Evolutionary conservation across 2,113 vertebrate species (phyloP), one percentile per base, ranked within the genome.

Genomic region (Xiphorhynchus elegans): DNA sequence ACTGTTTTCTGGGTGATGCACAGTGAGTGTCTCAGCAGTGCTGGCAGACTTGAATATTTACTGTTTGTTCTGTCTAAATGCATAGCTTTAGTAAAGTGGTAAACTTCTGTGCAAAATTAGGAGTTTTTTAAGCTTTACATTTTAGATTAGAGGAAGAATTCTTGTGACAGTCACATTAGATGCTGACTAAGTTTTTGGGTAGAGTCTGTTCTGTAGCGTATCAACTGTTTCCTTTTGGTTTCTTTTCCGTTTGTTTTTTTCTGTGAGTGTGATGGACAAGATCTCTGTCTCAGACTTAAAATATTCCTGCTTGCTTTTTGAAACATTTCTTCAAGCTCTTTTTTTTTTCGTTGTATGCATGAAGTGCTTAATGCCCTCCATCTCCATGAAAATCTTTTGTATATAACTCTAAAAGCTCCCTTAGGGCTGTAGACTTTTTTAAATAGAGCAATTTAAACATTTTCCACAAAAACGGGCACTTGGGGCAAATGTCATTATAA

Each of bases 391-490:
- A 89, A 70, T 86, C 85, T 92, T 97, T 93, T 86, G 94, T 96
- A 46, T 86, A 76, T 92, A 87, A 87, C 84, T 94, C 63, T 86
- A 70, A 96, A 55, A 84, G 83, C 81, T 97, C 95, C 96, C 83
- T 89, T 82, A 96, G 95, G 96, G 97, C 64, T 90, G 72, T 40
- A 67, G 82, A 73, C 42, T 90, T 91, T 84, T 96, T 91, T 1
- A 84, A 97, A 93, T 96, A 44, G 42, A 96, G 95, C 85, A 93
- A 64, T 97, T 97, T 97, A 94, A 97, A 91, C 80, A 75, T 97
- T 98, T 97, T 94, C 86, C 83, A 60, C 72, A 92, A 86, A 97
- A 96, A 87, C 89, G 79, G 81, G 62, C 60, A 91, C 68, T 81
- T 67, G 21, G 70, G 37, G 83, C 82, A 96, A 93, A 86, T 89